These are phyloP conservation scores for Setipinna tenuifilis DNA, from an alignment of 2,797 vertebrate genomes.

Conservation along the genomic window DNA sequence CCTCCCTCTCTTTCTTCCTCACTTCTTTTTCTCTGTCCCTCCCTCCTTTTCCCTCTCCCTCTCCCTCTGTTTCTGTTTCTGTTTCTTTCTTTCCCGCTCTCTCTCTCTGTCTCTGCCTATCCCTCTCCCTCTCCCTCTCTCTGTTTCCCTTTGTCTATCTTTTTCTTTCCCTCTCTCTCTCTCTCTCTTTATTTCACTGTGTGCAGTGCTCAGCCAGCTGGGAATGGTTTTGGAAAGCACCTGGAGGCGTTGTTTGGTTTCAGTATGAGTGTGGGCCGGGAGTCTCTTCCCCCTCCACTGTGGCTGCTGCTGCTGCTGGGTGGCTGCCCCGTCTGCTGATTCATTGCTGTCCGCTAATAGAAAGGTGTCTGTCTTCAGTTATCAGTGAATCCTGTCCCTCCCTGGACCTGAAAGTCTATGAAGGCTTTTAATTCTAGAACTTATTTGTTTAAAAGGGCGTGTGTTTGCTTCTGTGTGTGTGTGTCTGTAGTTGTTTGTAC, in stretches of 20 bases:
- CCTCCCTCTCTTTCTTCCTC: too few relatives aligned
- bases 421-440: too few relatives aligned
- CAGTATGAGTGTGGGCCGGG: background rate
- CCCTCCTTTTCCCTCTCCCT: background rate
- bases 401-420: background rate
- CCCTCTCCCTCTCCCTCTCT: background rate
- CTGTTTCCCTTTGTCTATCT: background rate
- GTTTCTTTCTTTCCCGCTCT: background rate
- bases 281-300: background rate
- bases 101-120: too few relatives aligned
- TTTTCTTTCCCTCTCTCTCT: background rate
- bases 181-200: too few relatives aligned
- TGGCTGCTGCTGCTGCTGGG: background rate
- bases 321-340: background rate
- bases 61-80: background rate
- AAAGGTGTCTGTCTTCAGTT: background rate
- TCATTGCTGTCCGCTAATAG: background rate
- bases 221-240: slow-evolving; percentile 22
- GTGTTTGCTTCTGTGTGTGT: background rate
- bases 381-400: background rate
- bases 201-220: background rate
- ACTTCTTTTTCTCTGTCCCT: background rate
- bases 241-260: slow-evolving; percentile 19
- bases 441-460: background rate
- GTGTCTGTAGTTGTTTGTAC: background rate